A percentile compares a stretch with the other conserved stretches of the same genome.
These are phyloP conservation scores for Megaptera novaeangliae DNA, from an alignment of 2,113 vertebrate species.

Conservation along the genomic window DNA sequence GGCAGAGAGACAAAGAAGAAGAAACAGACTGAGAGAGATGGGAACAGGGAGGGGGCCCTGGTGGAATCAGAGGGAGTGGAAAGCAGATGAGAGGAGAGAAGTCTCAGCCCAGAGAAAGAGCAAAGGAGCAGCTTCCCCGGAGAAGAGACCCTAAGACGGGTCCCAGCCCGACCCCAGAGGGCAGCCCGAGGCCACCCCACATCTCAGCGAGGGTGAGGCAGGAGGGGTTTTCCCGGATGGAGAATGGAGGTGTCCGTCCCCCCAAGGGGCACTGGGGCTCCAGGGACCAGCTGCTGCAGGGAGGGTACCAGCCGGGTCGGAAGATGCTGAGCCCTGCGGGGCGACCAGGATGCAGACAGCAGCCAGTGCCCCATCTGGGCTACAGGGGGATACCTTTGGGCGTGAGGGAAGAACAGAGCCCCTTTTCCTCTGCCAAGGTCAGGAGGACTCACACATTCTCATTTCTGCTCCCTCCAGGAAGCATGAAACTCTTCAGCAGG, in stretches of 20 bases:
- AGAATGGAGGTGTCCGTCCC: not conserved
- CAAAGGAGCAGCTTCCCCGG: not conserved
- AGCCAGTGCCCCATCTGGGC: not conserved
- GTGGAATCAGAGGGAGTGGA: not conserved
- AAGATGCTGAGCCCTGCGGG: accelerated
- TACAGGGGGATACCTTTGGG: not conserved
- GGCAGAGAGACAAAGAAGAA: not conserved
- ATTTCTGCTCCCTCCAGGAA: not conserved
- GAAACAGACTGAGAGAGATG: not conserved
- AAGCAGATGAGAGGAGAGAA: not conserved
- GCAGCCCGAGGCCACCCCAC: not conserved
- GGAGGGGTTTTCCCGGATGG: not conserved
- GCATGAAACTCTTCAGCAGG: not conserved
- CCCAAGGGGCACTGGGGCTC: not conserved
- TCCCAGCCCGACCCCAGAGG: not conserved
- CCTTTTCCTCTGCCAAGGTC: not conserved
- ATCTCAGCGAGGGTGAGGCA: not conserved
- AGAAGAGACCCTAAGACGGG: not conserved
- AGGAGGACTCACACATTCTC: not conserved
- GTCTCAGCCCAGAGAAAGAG: not conserved
- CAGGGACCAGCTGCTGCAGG: not conserved
- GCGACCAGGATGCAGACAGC: not conserved
- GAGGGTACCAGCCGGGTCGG: not conserved
- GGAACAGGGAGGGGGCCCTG: not conserved
- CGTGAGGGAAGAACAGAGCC: not conserved